Percentiles rank a stretch among this genome's conserved stretches.
These are phyloP conservation scores for Palaemon carinicauda DNA, from an alignment of 1,140 invertebrate genomes.

Conservation along the genomic window DNA sequence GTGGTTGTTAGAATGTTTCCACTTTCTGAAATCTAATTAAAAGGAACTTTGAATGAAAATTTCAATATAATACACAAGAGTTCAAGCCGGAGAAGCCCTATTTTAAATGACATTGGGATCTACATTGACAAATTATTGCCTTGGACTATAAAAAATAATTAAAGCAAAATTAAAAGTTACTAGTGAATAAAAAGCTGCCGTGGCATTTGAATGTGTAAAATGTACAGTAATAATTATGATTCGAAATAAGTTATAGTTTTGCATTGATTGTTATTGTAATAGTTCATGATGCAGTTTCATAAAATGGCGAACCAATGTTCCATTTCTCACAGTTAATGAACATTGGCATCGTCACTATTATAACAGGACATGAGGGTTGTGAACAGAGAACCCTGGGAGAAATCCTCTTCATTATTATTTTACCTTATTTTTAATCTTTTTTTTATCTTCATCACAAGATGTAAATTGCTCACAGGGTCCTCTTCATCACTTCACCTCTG, in stretches of 20 bases:
- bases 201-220: constrained; percentile 54
- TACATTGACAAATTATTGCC: constrained; percentile 52
- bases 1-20: not conserved
- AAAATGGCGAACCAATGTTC: constrained; percentile 5
- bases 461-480: not conserved
- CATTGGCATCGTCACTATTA: constrained; percentile 17
- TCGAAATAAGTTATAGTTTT: constrained; percentile 45
- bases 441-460: too few species aligned
- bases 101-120: constrained; percentile 44
- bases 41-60: not conserved
- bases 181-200: constrained; percentile 43
- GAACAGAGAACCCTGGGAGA: not conserved
- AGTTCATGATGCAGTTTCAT: constrained; percentile 38
- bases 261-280: constrained; percentile 52
- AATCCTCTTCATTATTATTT: not conserved
- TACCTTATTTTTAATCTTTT: too few species aligned
- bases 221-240: constrained; percentile 54
- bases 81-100: constrained; percentile 36
- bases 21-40: not conserved
- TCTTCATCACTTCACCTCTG: constrained; percentile 33
- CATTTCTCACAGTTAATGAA: not conserved
- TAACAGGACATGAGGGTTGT: not conserved
- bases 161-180: constrained; percentile 19
- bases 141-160: constrained; percentile 40
- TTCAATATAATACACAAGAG: not conserved